Conservation (phyloP, 2,113 vertebrate genomes). For the Sturnira hondurensis region DNA sequence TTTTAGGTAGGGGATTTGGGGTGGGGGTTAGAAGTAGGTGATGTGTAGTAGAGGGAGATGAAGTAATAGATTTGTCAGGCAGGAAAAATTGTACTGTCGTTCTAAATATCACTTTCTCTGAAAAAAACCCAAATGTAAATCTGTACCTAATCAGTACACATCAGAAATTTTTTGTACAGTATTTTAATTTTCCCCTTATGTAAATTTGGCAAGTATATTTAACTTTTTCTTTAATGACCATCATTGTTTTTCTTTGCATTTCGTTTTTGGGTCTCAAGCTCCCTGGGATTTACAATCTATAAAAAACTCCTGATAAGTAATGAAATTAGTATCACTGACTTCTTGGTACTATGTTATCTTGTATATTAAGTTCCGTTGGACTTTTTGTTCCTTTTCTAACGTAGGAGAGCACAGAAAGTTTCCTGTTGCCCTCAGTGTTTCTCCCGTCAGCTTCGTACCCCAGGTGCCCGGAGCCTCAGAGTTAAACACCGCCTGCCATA, state of each 20-base stretch:
- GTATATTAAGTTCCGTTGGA: not conserved
- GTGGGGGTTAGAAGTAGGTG: not conserved
- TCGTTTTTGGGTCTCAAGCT: constrained; percentile 15
- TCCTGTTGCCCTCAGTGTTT: not conserved
- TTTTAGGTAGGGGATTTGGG: not conserved
- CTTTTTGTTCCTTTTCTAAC: not conserved
- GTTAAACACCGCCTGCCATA: not conserved
- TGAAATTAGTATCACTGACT: not conserved
- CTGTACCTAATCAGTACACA: not conserved
- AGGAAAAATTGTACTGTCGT: not conserved
- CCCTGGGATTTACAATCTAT: not conserved
- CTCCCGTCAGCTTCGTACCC: not conserved
- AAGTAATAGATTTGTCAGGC: not conserved
- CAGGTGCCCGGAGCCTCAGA: not conserved
- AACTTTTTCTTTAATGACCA: not conserved
- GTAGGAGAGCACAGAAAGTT: not conserved
- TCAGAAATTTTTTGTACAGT: not conserved
- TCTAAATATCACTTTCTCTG: not conserved
- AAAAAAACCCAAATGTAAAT: not conserved
- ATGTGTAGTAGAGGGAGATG: not conserved
- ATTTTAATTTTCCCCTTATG: not conserved
- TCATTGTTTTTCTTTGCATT: constrained; percentile 17
- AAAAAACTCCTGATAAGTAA: not conserved
- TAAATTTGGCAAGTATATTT: constrained; percentile 27
- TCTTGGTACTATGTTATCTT: not conserved